Evolutionary conservation across 2,113 vertebrate genomes (phyloP).

Genomic region (Cacatua alba): DNA sequence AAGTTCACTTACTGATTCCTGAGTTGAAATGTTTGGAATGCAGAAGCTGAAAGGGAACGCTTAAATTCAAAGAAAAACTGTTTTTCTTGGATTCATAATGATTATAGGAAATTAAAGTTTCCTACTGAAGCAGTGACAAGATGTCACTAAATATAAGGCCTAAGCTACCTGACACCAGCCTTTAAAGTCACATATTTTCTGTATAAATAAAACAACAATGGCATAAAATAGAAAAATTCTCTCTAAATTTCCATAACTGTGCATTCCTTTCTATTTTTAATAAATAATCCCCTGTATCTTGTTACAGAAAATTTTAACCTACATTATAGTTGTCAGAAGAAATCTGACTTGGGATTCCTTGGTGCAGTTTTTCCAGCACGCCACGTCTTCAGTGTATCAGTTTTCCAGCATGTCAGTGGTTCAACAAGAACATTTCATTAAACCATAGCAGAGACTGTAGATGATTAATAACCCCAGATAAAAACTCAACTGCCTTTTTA

Average conservation of each 20-base stretch:
- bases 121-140: constrained; percentile 16
- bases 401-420: background rate
- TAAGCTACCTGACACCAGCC: background rate
- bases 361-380: background rate
- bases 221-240: background rate
- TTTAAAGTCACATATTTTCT: constrained; percentile 43
- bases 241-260: background rate
- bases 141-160: background rate
- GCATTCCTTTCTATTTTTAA: constrained; percentile 41
- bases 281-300: background rate
- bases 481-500: background rate
- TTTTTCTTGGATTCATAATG: constrained; percentile 21
- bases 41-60: background rate
- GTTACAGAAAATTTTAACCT: constrained; percentile 6
- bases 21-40: constrained; percentile 24
- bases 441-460: background rate
- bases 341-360: background rate
- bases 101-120: constrained; percentile 1
- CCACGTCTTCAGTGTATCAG: background rate
- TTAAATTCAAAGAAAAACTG: background rate
- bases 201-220: background rate
- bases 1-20: background rate
- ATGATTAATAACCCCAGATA: background rate
- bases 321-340: background rate
- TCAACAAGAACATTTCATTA: background rate